These are phyloP conservation scores for Jacana jacana DNA, from an alignment of 2,113 vertebrate species.

Conservation along the genomic window DNA sequence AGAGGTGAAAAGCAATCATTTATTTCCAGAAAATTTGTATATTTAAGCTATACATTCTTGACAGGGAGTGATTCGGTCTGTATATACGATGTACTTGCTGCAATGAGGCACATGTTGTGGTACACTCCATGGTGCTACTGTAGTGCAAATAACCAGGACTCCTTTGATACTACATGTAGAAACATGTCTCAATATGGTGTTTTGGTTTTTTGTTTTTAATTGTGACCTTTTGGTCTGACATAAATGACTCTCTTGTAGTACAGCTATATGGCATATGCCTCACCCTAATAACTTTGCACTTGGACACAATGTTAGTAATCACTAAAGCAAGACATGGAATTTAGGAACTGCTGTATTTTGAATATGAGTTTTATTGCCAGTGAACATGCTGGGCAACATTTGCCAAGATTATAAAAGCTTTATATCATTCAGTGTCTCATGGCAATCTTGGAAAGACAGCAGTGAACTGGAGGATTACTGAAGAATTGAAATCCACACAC, in stretches of 20 bases:
- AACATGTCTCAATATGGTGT: not conserved
- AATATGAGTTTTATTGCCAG: not conserved
- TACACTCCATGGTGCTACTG: not conserved
- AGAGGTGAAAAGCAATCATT: not conserved
- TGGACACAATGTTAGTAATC: not conserved
- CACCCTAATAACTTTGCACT: not conserved
- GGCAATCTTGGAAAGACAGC: not conserved
- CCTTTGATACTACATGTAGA: not conserved
- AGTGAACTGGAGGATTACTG: not conserved
- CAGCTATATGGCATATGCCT: not conserved
- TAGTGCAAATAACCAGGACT: not conserved
- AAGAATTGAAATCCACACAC: not conserved
- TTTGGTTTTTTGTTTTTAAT: not conserved
- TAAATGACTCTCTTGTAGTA: not conserved
- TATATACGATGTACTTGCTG: not conserved
- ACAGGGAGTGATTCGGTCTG: not conserved
- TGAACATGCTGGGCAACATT: not conserved
- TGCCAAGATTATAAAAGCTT: not conserved
- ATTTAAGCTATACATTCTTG: not conserved
- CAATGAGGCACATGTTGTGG: not conserved
- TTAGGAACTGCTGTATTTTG: no score
- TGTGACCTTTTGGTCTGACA: not conserved
- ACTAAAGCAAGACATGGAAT: not conserved
- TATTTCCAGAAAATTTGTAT: not conserved
- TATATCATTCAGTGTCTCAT: not conserved